Conservation (phyloP, 2,888 invertebrate genomes). For the Spilosoma lubricipeda region DNA sequence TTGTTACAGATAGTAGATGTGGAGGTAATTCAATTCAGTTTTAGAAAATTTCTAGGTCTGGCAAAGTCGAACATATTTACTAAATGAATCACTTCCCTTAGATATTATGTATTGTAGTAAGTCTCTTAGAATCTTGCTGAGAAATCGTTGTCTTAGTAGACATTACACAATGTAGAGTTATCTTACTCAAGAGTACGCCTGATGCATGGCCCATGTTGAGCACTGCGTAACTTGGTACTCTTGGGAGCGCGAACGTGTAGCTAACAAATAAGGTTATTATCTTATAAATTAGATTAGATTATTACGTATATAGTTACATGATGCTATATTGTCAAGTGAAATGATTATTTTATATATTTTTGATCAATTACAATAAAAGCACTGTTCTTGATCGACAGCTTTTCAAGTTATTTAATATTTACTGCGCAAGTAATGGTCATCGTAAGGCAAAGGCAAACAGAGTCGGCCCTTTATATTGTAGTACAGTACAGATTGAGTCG, state of each 20-base stretch:
- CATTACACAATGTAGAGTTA: constrained; percentile 9
- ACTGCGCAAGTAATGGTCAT: too few species aligned
- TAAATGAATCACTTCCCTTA: background rate
- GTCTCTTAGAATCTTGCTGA: constrained; percentile 5
- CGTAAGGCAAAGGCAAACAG: too few species aligned
- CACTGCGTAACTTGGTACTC: constrained; percentile 28
- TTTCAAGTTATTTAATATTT: too few species aligned
- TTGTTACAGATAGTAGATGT: too few species aligned
- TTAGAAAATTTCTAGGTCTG: background rate
- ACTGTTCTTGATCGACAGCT: too few species aligned
- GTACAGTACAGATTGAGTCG: too few species aligned
- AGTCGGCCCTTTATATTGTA: too few species aligned
- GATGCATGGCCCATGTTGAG: constrained; percentile 39
- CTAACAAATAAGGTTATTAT: constrained; percentile 30
- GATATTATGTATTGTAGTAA: background rate
- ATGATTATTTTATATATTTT: background rate
- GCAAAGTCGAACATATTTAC: background rate
- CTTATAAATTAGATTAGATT: constrained; percentile 12
- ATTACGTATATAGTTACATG: too few species aligned
- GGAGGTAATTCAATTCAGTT: background rate
- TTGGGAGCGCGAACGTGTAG: constrained; percentile 22
- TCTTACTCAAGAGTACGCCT: constrained; percentile 29
- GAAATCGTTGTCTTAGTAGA: constrained; percentile 7
- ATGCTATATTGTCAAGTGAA: too few species aligned
- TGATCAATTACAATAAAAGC: too few species aligned